Percentiles rank a stretch among this genome's conserved stretches.
phyloP scores from a whole-genome alignment of 2,888 invertebrate species.

The Rhorus exstirpatorius region DNA sequence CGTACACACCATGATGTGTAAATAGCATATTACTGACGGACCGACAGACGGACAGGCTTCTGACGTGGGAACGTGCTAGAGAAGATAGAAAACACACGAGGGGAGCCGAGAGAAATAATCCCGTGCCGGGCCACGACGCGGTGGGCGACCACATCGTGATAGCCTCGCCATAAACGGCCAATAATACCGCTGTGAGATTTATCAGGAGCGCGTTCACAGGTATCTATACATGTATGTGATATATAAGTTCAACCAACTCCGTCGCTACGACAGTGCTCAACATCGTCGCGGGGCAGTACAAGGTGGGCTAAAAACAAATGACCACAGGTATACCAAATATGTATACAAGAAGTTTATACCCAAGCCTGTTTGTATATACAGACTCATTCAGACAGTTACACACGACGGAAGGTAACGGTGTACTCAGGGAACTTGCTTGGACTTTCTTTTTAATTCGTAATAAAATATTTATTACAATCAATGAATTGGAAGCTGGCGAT shows the following conservation, averaged over 20 bases:
- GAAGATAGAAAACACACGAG: constrained; percentile 44
- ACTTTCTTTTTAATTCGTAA: too few relatives aligned
- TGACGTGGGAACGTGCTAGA: constrained; percentile 75
- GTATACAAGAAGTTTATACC: background rate
- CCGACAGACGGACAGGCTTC: constrained; percentile 69
- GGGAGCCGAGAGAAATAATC: constrained; percentile 49
- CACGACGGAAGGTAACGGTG: too few relatives aligned
- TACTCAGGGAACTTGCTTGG: too few relatives aligned
- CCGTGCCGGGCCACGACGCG: constrained; percentile 50
- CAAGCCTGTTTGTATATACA: too few relatives aligned
- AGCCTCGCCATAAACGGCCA: constrained; percentile 64
- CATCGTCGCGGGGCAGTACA: constrained; percentile 25
- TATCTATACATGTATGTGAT: constrained; percentile 2
- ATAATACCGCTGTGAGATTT: constrained; percentile 61
- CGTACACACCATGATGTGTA: constrained; percentile 11
- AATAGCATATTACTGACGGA: constrained; percentile 39
- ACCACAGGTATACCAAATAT: constrained; percentile 23
- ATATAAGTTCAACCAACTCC: background rate
- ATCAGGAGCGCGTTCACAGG: constrained; percentile 57
- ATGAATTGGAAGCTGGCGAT: too few relatives aligned
- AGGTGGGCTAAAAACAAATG: constrained; percentile 35
- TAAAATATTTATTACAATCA: too few relatives aligned
- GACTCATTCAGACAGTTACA: too few relatives aligned
- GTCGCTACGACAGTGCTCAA: background rate
- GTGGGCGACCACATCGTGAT: constrained; percentile 56